Percentiles rank a stretch among this genome's conserved stretches.
Evolutionary conservation across 2,888 invertebrate species (phyloP).

Genomic region (Leptopilina drosophilae): DNA sequence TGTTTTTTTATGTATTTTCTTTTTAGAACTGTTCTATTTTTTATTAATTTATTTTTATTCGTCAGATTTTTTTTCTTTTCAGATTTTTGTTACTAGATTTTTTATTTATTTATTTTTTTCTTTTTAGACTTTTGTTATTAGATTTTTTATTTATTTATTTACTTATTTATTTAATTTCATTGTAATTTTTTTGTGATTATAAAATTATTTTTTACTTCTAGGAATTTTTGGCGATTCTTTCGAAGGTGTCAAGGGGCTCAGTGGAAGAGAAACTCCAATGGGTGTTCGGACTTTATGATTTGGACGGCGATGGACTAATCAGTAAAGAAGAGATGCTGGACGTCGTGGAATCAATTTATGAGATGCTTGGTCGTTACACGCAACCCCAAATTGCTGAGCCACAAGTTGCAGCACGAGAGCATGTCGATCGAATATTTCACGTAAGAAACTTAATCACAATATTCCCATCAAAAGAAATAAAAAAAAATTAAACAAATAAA

Average conservation of each 20-base stretch:
- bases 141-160: too few relatives aligned
- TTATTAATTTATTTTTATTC: too few relatives aligned
- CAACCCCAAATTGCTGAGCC: conserved; percentile 84
- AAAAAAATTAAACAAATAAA: neutral
- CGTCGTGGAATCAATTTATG: conserved; percentile 90
- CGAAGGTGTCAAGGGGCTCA: conserved; percentile 90
- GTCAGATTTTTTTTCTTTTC: too few relatives aligned
- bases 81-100: too few relatives aligned
- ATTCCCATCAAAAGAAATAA: neutral
- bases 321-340: conserved; percentile 90
- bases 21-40: too few relatives aligned
- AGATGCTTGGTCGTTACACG: conserved; percentile 89
- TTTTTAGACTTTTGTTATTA: too few relatives aligned
- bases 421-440: conserved; percentile 91
- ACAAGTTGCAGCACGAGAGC: conserved; percentile 85
- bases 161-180: too few relatives aligned
- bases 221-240: conserved; percentile 91
- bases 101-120: too few relatives aligned
- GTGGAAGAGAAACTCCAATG: conserved; percentile 92
- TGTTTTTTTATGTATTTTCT: too few relatives aligned
- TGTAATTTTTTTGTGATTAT: too few relatives aligned
- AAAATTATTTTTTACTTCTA: conserved; percentile 72
- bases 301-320: conserved; percentile 91
- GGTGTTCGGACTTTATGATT: conserved; percentile 93
- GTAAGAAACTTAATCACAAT: conserved; percentile 78